Evolutionary conservation across 2,797 vertebrate genomes (phyloP), one percentile per base, ranked within the genome.

Genomic region (Telmatherina bonti): DNA sequence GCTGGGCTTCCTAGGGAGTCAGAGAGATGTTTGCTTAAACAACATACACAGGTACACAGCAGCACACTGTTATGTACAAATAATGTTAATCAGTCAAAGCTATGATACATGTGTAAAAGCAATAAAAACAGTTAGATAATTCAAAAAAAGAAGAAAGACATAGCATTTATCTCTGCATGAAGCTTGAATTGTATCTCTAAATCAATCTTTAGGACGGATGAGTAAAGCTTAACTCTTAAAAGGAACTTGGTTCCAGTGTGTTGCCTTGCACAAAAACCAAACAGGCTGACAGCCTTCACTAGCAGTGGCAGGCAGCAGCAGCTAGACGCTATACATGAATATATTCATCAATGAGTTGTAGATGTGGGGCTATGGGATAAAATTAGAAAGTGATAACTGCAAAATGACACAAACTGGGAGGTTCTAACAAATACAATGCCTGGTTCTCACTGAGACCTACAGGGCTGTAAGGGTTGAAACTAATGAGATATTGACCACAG

Each of bases 261-360:
- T 60, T 33, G 12, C 22, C n/a, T 67, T 65, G 47, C 45, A 56
- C 30, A 74, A 62, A 64, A 73, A 69, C 79, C 61, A 49, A 64
- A 36, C 62, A 76, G 70, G 78, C 58, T 20, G 79, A 85, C 67
- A 67, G 51, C 31, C 26, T 60, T 53, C 74, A 70, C 47, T 56
- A 66, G 70, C 54, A 62, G 69, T 31, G 55, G 67, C 70, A 74
- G 62, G 64, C 69, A 63, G 63, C 57, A 72, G 78, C 70, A 72
- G 74, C 33, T 45, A 13, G 68, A 65, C 15, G 18, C 77, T 53
- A 52, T 56, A 33, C 65, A 76, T 72, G 57, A 75, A 84, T 79
- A 76, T 83, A 85, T 80, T 77, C 63, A 82, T 85, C 77, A 84
- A 62, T 59, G 60, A 41, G 30, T 61, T 56, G 47, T 18, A 20